These are phyloP conservation scores for Harpegnathos saltator DNA, from an alignment of 1,140 invertebrate genomes.

Conservation along the genomic window DNA sequence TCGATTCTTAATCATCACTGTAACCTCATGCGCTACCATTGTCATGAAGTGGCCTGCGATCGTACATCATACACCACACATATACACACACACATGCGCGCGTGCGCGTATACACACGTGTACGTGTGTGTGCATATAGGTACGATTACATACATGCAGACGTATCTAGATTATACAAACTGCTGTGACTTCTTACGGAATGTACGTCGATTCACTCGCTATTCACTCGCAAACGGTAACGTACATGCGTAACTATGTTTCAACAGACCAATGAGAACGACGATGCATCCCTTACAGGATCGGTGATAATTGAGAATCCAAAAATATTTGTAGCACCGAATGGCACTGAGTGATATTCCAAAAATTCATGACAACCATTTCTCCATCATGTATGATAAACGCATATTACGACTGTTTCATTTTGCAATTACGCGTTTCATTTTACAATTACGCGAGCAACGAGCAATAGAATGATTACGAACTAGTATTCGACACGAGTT, in stretches of 20 bases:
- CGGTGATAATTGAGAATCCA: conserved; percentile 33
- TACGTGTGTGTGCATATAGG: neutral
- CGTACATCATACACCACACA: neutral
- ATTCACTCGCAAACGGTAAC: conserved; percentile 54
- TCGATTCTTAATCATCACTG: conserved; percentile 55
- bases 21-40: conserved; percentile 27
- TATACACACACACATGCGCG: neutral
- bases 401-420: neutral
- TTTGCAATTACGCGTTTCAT: neutral
- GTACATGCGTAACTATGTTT: conserved; percentile 50
- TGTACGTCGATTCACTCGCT: conserved; percentile 28
- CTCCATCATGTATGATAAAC: conserved; percentile 12
- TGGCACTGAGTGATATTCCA: no score
- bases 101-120: conserved; percentile 52
- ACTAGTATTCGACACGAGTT: conserved; percentile 64
- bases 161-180: conserved; percentile 41
- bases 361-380: conserved; percentile 2
- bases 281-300: conserved; percentile 41
- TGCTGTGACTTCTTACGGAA: neutral
- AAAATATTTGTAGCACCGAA: no score
- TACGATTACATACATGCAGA: conserved; percentile 54
- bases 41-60: conserved; percentile 22
- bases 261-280: conserved; percentile 37
- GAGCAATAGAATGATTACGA: neutral
- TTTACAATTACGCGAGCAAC: neutral